phyloP scores from a whole-genome alignment of 2,113 vertebrate species.

The Corydoras sp. region DNA sequence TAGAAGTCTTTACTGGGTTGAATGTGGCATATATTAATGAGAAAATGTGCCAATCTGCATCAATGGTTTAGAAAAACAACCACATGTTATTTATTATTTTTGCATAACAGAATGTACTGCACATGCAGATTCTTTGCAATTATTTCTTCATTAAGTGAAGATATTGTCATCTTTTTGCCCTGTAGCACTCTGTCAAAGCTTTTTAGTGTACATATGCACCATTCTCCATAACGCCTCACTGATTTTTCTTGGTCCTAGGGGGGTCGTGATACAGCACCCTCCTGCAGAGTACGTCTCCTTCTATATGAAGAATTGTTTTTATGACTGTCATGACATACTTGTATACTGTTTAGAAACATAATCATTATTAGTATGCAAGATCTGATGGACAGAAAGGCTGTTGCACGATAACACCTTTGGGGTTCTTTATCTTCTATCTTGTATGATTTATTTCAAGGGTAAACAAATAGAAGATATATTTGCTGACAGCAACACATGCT shows the following conservation, averaged over 20 bases:
- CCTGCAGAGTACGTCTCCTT: conserved; percentile 6
- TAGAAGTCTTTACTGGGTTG: conserved; percentile 19
- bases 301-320: conserved; percentile 8
- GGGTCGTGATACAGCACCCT: conserved; percentile 13
- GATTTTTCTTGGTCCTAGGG: conserved; percentile 9
- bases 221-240: conserved; percentile 16
- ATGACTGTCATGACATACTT: neutral
- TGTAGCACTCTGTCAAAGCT: neutral
- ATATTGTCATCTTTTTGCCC: conserved; percentile 11
- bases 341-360: conserved; percentile 19
- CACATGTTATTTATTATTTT: conserved; percentile 30
- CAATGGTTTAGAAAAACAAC: conserved; percentile 23
- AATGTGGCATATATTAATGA: conserved; percentile 39
- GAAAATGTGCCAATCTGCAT: conserved; percentile 20
- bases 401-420: neutral
- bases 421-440: neutral
- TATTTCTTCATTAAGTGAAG: conserved; percentile 33
- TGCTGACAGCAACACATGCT: neutral
- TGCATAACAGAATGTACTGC: conserved; percentile 17
- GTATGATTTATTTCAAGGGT: neutral
- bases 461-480: neutral
- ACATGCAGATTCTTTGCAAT: conserved; percentile 32
- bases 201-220: conserved; percentile 11
- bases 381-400: neutral
- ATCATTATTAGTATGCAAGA: conserved; percentile 11